Base-by-base conservation (phyloP, 2,797 vertebrate species). In the Channallabes apus region DNA sequence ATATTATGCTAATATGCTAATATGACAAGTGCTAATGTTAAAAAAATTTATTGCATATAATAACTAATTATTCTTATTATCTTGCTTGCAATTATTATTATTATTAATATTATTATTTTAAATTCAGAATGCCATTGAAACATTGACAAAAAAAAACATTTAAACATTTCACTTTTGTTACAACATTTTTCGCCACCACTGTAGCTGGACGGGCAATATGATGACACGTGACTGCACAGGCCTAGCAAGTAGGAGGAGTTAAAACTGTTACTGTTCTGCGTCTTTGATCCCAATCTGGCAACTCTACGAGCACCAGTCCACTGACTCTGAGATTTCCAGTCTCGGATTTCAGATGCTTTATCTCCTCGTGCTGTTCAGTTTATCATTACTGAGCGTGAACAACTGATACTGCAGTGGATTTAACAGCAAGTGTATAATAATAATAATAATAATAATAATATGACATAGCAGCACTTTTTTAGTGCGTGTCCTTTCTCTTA, bases 271-370 rank as follows among this genome's bases (percentile, higher is more conserved):
- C 3, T 29, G 2, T 4, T 54, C 27, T 64, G 17, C 0, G n/a
- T n/a, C 1, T 41, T 6, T 17, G 0, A 59, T 27, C 32, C 14
- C 59, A 84, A 84, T 76, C 72, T 76, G 82, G 82, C 82, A 83
- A 83, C 82, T 46, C 38, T 27, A 58, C 24, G 9, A 59, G 56
- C 35, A 59, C 89, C 62, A 92, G 89, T 92, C 92, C 81, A 86
- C 92, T 94, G 92, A 93, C 89, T 91, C 90, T 91, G 92, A 93
- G 94, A 94, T 93, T 93, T 80, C 93, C 92, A 91, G 93, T 77
- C 94, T 96, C 93, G 89, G 91, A 82, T 95, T 94, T 94, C 94
- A 80, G 87, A 91, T 88, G 83, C 71, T 89, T 86, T 88, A 64
- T 85, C 86, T 29, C 93, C 91, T 93, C 5, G 61, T 69, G 85